Percentiles rank a stretch among this genome's conserved stretches.
These are phyloP conservation scores for Hippoglossus stenolepis DNA, from an alignment of 2,113 vertebrate species.

Conservation along the genomic window DNA sequence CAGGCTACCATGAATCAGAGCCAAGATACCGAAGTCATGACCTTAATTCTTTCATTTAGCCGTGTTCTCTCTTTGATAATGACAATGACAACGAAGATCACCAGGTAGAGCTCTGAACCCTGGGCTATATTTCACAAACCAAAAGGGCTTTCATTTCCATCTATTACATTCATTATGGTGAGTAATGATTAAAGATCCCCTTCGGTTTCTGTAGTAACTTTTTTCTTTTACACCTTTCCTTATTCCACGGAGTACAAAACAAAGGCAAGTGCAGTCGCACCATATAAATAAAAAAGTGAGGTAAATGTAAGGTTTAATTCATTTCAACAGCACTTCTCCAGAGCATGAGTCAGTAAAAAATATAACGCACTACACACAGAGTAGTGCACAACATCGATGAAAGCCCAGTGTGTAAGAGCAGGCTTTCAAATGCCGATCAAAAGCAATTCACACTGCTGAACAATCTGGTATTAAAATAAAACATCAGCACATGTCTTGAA, in stretches of 20 bases:
- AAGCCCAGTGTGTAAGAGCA: no score
- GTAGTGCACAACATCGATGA: neutral
- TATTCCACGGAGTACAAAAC: constrained; percentile 12
- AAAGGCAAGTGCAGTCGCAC: neutral
- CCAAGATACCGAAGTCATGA: constrained; percentile 52
- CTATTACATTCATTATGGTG: constrained; percentile 44
- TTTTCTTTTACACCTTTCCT: neutral
- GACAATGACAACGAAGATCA: constrained; percentile 54
- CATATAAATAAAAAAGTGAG: constrained; percentile 5
- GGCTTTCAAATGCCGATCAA: no score
- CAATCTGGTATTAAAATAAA: no score
- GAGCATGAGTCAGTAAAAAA: constrained; percentile 19
- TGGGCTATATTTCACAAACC: constrained; percentile 50
- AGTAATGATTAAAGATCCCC: constrained; percentile 35
- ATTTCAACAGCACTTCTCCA: constrained; percentile 13
- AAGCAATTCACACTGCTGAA: no score
- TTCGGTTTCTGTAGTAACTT: constrained; percentile 13
- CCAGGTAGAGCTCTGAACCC: constrained; percentile 31
- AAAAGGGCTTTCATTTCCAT: constrained; percentile 45
- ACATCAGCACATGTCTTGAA: no score
- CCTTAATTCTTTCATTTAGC: constrained; percentile 71
- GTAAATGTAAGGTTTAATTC: constrained; percentile 22
- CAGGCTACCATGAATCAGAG: constrained; percentile 64
- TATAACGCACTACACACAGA: neutral
- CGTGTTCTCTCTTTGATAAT: constrained; percentile 63